These are phyloP conservation scores for Peromyscus attwateri DNA, from an alignment of 2,797 vertebrate species.

Conservation along the genomic window DNA sequence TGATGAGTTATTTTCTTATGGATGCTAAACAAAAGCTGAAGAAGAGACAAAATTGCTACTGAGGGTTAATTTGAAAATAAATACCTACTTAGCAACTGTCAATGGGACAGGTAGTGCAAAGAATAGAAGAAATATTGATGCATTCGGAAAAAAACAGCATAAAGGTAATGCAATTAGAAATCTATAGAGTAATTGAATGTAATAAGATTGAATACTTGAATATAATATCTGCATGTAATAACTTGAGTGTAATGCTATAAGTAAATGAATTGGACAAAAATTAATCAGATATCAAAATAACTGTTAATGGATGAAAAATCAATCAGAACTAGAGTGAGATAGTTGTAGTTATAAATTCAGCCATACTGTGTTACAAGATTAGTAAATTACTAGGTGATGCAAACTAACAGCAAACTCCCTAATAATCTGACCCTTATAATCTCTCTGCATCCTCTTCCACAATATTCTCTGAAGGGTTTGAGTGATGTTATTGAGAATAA, in stretches of 20 bases:
- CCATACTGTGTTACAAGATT: background rate
- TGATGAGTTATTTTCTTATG: background rate
- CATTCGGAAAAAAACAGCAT: background rate
- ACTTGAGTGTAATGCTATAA: background rate
- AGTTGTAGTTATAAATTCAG: background rate
- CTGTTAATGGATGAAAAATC: background rate
- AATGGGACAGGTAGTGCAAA: background rate
- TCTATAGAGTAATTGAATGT: background rate
- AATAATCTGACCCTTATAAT: background rate
- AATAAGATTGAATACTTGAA: background rate
- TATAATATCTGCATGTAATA: background rate
- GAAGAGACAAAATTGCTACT: background rate
- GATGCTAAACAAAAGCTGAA: background rate
- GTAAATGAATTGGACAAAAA: background rate
- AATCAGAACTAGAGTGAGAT: background rate
- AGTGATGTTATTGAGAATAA: background rate
- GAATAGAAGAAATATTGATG: background rate
- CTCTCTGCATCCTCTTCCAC: background rate
- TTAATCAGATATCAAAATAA: background rate
- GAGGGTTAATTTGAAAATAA: constrained; percentile 35
- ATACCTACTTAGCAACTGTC: background rate
- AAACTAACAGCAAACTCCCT: background rate
- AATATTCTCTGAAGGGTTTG: background rate
- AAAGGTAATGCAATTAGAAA: background rate
- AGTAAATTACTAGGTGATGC: background rate